Conservation (phyloP, 2,113 vertebrate species). For the Setophaga petechia region DNA sequence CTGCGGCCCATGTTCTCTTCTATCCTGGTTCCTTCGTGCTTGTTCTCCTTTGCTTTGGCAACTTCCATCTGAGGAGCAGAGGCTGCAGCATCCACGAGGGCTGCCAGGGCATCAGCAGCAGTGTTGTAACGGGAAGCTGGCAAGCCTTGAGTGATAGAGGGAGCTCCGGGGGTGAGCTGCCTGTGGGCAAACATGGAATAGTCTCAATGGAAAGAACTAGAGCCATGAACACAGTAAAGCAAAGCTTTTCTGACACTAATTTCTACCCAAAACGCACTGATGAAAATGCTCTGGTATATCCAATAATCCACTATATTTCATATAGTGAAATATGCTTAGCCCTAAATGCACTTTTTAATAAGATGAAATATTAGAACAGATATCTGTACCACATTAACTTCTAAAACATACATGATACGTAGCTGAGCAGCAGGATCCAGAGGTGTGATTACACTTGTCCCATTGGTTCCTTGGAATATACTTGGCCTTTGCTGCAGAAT, state of each 20-base stretch:
- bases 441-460: constrained; percentile 94
- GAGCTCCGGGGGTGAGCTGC: constrained; percentile 77
- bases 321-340: not conserved
- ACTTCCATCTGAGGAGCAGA: constrained; percentile 96
- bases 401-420: constrained; percentile 85
- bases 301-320: not conserved
- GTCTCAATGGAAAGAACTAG: not conserved
- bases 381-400: not conserved
- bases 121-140: constrained; percentile 90
- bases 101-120: constrained; percentile 92
- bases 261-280: not conserved
- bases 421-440: constrained; percentile 81
- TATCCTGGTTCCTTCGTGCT: constrained; percentile 84
- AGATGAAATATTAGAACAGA: not conserved
- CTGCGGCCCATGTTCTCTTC: constrained; percentile 84
- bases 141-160: constrained; percentile 81
- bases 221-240: not conserved
- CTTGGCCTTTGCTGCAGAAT: constrained; percentile 93
- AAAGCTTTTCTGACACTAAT: not conserved
- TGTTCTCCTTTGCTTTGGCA: constrained; percentile 88
- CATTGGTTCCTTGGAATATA: constrained; percentile 92
- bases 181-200: constrained; percentile 59
- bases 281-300: not conserved
- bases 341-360: not conserved
- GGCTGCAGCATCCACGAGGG: constrained; percentile 92